These are phyloP conservation scores for Dendropsophus ebraccatus DNA, from an alignment of 2,113 vertebrate species.

Conservation along the genomic window DNA sequence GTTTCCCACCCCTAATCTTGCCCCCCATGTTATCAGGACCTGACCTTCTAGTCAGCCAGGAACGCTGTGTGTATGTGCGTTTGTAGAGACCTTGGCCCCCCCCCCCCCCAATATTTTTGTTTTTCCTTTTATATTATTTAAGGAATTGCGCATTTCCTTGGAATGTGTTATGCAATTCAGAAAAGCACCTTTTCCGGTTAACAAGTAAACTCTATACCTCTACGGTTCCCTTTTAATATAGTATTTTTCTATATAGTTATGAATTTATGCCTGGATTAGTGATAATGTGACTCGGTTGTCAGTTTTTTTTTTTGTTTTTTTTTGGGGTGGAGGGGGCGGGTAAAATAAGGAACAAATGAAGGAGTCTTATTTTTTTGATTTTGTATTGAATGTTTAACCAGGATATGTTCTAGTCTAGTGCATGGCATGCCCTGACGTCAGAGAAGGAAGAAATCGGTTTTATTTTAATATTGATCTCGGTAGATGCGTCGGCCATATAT, in stretches of 20 bases:
- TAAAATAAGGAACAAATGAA: slow-evolving; percentile 64
- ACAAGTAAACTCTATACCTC: neutral
- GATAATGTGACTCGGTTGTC: slow-evolving; percentile 72
- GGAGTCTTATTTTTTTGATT: slow-evolving; percentile 62
- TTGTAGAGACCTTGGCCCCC: neutral
- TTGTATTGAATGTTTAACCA: neutral
- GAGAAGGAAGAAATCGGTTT: neutral
- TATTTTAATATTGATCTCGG: slow-evolving; percentile 26
- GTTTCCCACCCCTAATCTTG: neutral
- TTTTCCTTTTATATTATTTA: neutral
- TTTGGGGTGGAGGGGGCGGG: slow-evolving; percentile 64
- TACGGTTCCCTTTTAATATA: neutral
- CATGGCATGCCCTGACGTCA: slow-evolving; percentile 9
- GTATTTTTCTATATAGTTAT: slow-evolving; percentile 44
- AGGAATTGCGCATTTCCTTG: neutral
- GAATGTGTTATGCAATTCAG: neutral
- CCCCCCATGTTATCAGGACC: neutral
- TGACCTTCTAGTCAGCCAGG: neutral
- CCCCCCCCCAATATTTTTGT: neutral
- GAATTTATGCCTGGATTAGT: slow-evolving; percentile 52
- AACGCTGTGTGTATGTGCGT: neutral
- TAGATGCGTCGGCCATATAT: neutral
- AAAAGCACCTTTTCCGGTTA: neutral
- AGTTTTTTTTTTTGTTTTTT: too few relatives aligned
- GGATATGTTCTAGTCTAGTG: neutral